A percentile compares a stretch with the other conserved stretches of the same genome.
Conservation (phyloP, 2,113 vertebrate species). For the Phyllostomus hastatus region DNA sequence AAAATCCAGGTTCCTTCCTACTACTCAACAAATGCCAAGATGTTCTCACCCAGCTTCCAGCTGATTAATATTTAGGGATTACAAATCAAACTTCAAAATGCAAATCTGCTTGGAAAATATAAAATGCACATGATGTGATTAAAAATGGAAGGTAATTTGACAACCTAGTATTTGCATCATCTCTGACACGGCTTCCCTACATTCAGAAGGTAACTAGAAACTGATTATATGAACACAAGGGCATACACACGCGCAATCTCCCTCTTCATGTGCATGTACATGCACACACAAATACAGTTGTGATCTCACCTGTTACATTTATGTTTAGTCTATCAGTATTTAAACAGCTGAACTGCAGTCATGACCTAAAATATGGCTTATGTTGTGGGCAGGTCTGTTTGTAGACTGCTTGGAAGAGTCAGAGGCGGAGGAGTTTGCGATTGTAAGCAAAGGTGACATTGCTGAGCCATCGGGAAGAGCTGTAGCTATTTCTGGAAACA, state of each 20-base stretch:
- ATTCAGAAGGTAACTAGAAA: constrained; percentile 35
- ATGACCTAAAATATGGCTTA: constrained; percentile 99
- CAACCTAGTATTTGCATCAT: neutral
- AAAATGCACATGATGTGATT: constrained; percentile 20
- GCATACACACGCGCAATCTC: constrained; percentile 48
- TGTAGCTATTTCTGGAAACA: constrained; percentile 97
- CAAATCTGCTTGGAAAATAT: neutral
- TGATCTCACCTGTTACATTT: constrained; percentile 5
- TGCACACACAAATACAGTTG: constrained; percentile 44
- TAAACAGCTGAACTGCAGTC: constrained; percentile 97
- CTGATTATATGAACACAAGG: constrained; percentile 55
- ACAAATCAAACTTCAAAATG: constrained; percentile 46
- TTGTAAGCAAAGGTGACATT: constrained; percentile 96
- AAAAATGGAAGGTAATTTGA: constrained; percentile 47
- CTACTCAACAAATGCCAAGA: neutral
- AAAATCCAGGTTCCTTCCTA: constrained; percentile 11
- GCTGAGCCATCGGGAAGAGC: constrained; percentile 96
- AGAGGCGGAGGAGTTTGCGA: constrained; percentile 92
- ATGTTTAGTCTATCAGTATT: constrained; percentile 49
- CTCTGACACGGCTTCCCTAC: constrained; percentile 28
- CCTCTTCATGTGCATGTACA: constrained; percentile 47
- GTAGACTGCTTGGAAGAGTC: constrained; percentile 95
- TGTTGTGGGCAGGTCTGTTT: constrained; percentile 98
- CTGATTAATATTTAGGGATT: constrained; percentile 22
- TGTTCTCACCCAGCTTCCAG: neutral